Evolutionary conservation across 2,113 vertebrate species (phyloP).

Genomic region (Glaucidium brasilianum): DNA sequence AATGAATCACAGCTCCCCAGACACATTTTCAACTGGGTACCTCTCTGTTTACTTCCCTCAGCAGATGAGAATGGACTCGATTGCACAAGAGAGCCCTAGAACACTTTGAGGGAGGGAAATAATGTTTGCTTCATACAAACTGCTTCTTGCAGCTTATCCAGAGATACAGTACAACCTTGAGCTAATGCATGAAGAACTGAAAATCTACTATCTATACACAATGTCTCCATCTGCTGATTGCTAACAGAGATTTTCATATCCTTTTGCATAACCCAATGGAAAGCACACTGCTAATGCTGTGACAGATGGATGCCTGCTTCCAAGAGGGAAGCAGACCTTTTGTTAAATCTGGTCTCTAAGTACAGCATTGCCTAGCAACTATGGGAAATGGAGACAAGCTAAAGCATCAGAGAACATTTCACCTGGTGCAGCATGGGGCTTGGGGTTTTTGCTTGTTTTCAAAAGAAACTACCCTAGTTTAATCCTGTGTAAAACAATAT

Average conservation of each 20-base stretch:
- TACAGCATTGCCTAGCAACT: background rate
- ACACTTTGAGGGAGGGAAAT: background rate
- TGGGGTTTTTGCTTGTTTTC: background rate
- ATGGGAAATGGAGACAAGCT: background rate
- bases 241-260: background rate
- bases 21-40: background rate
- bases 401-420: background rate
- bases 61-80: background rate
- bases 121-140: background rate
- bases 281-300: background rate
- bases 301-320: background rate
- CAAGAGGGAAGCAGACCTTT: background rate
- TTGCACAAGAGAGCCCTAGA: background rate
- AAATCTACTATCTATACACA: background rate
- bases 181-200: background rate
- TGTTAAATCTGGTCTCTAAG: background rate
- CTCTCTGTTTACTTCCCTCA: background rate
- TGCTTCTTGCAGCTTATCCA: background rate
- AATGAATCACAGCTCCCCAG: background rate
- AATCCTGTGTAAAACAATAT: background rate
- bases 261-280: background rate
- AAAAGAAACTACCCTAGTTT: background rate
- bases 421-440: background rate
- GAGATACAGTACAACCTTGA: background rate
- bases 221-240: conserved; percentile 14